A percentile compares a stretch with the other conserved stretches of the same genome.
These are phyloP conservation scores for Mastacembelus armatus DNA, from an alignment of 2,797 vertebrate species.

Conservation along the genomic window DNA sequence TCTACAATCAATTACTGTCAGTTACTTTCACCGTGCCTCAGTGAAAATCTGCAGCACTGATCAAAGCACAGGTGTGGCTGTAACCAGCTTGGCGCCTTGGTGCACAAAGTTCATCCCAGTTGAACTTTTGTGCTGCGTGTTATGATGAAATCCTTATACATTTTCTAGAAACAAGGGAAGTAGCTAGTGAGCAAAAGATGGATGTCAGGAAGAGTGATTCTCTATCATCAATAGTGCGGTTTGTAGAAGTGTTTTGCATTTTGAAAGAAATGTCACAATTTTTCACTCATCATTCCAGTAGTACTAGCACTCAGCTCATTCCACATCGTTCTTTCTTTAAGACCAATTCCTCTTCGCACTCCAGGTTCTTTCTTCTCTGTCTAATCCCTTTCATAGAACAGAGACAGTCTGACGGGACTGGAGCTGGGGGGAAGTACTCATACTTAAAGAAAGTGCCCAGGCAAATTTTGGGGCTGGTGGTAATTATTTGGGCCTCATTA, in stretches of 20 bases:
- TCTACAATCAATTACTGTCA: conserved; percentile 8
- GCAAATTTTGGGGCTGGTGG: conserved; percentile 73
- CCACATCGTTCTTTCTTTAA: conserved; percentile 42
- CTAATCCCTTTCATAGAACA: conserved; percentile 72
- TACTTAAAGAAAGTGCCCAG: conserved; percentile 75
- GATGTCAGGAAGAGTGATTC: conserved; percentile 1
- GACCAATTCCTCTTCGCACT: conserved; percentile 41
- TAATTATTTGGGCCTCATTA: conserved; percentile 84
- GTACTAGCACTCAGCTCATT: conserved; percentile 7
- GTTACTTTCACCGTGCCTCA: background rate
- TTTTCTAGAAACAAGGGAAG: conserved; percentile 7
- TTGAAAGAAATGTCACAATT: conserved; percentile 11
- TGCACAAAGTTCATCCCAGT: conserved; percentile 41
- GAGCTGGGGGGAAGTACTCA: conserved; percentile 39
- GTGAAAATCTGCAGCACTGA: conserved; percentile 25
- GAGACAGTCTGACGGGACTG: conserved; percentile 67
- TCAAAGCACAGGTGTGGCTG: conserved; percentile 43
- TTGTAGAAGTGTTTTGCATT: background rate
- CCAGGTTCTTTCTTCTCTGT: conserved; percentile 62
- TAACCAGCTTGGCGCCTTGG: background rate
- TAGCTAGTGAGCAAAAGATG: background rate
- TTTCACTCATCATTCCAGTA: conserved; percentile 12
- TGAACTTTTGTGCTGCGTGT: conserved; percentile 31
- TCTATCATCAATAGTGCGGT: background rate
- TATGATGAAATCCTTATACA: conserved; percentile 7